Conservation (phyloP, 2,797 vertebrate species). For the Heliangelus exortis region DNA sequence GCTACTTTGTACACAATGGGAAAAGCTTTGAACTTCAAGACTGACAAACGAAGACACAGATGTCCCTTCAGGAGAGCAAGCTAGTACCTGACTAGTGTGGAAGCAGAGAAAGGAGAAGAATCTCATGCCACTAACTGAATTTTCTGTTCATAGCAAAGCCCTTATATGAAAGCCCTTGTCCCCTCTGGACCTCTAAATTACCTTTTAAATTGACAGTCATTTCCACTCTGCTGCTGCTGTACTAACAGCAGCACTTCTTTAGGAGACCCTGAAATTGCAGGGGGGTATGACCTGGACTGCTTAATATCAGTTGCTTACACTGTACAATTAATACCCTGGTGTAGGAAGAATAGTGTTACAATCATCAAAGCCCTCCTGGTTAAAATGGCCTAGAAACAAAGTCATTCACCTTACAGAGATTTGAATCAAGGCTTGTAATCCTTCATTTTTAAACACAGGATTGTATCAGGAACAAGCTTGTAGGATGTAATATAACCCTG, state of each 20-base stretch:
- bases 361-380: background rate
- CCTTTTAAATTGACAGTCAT: background rate
- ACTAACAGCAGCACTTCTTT: background rate
- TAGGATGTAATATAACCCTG: fast-evolving
- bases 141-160: background rate
- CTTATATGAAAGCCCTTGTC: background rate
- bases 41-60: background rate
- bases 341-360: background rate
- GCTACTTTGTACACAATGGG: background rate
- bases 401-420: background rate
- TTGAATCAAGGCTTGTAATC: background rate
- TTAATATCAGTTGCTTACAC: background rate
- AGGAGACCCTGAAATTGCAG: background rate
- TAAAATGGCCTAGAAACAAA: background rate
- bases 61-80: background rate
- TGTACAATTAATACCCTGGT: background rate
- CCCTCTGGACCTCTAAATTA: background rate
- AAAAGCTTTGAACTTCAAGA: background rate
- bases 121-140: background rate
- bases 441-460: background rate
- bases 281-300: background rate
- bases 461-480: background rate
- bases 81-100: background rate
- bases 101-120: background rate
- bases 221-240: background rate